These are phyloP conservation scores for Drosophila pegasa DNA, from an alignment of 2,888 invertebrate species.

Conservation along the genomic window DNA sequence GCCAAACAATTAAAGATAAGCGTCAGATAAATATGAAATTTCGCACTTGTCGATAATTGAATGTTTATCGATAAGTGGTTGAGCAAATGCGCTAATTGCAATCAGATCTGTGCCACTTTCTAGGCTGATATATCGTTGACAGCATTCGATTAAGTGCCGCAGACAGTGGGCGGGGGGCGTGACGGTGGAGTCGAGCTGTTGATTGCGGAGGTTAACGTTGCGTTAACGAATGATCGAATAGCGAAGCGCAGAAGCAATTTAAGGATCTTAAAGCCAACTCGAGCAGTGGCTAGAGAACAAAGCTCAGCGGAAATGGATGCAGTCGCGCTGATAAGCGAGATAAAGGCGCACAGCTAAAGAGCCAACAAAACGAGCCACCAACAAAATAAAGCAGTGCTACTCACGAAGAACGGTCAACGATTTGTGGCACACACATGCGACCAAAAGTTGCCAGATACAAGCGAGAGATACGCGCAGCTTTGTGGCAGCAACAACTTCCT, in stretches of 20 bases:
- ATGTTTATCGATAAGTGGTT: constrained; percentile 17
- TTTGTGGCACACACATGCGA: constrained; percentile 43
- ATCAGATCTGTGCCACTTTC: constrained; percentile 36
- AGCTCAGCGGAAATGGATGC: constrained; percentile 54
- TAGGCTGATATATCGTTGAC: constrained; percentile 37
- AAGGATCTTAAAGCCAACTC: constrained; percentile 10
- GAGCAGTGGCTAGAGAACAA: constrained; percentile 32
- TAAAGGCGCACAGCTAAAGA: constrained; percentile 50
- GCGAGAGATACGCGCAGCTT: constrained; percentile 39
- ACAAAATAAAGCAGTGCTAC: constrained; percentile 30
- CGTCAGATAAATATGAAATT: neutral
- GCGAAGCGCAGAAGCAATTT: constrained; percentile 24
- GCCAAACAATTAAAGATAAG: neutral
- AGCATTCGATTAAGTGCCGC: constrained; percentile 14
- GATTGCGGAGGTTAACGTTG: constrained; percentile 38
- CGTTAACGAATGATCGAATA: constrained; percentile 40
- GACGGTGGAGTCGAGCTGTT: constrained; percentile 1
- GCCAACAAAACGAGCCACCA: constrained; percentile 13
- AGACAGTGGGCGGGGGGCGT: neutral
- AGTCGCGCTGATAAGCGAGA: constrained; percentile 52
- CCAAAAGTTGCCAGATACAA: constrained; percentile 30
- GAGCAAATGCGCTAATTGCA: constrained; percentile 23
- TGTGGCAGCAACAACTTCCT: constrained; percentile 53
- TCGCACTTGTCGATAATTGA: constrained; percentile 20
- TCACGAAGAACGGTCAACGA: constrained; percentile 41